Evolutionary conservation across 2,888 invertebrate genomes (phyloP).

Genomic region (Drosophila antonietae): DNA sequence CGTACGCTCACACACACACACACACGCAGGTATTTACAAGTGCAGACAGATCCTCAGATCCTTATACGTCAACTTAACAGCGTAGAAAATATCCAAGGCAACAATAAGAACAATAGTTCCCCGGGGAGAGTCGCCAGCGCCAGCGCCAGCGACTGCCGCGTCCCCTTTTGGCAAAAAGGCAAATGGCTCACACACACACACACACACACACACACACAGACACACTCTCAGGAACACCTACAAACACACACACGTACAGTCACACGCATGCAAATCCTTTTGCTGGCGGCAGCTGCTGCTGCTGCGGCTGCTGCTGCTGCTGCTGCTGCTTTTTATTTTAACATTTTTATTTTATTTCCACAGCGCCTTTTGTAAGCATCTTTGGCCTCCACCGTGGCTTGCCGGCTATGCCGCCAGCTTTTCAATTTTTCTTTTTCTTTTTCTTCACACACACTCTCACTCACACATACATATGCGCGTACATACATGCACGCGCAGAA

Average conservation of each 20-base stretch:
- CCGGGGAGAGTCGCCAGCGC: conserved; percentile 68
- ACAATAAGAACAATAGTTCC: conserved; percentile 83
- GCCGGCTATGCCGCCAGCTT: conserved; percentile 59
- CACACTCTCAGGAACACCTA: conserved; percentile 24
- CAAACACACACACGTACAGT: conserved; percentile 17
- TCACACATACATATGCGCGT: conserved; percentile 13
- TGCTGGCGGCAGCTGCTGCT: conserved; percentile 73
- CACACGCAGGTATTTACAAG: conserved; percentile 24
- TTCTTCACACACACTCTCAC: conserved; percentile 26
- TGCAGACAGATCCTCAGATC: conserved; percentile 74
- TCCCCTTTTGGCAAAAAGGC: conserved; percentile 68
- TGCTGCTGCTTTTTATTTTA: conserved; percentile 64
- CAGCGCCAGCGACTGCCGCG: conserved; percentile 28
- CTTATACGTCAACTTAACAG: conserved; percentile 81
- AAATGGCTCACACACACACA: conserved; percentile 53
- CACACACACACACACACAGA: conserved; percentile 26
- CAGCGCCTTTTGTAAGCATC: conserved; percentile 76
- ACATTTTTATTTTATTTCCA: conserved; percentile 75
- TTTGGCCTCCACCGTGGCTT: conserved; percentile 63
- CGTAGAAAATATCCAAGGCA: conserved; percentile 78
- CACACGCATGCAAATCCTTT: conserved; percentile 74
- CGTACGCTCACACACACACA: conserved; percentile 2
- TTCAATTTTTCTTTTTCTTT: conserved; percentile 62
- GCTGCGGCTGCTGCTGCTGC: conserved; percentile 62
- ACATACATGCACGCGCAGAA: conserved; percentile 19